Evolutionary conservation across 2,888 invertebrate genomes (phyloP), one percentile per base, ranked within the genome.

Genomic region (Oscheius myriophilus): DNA sequence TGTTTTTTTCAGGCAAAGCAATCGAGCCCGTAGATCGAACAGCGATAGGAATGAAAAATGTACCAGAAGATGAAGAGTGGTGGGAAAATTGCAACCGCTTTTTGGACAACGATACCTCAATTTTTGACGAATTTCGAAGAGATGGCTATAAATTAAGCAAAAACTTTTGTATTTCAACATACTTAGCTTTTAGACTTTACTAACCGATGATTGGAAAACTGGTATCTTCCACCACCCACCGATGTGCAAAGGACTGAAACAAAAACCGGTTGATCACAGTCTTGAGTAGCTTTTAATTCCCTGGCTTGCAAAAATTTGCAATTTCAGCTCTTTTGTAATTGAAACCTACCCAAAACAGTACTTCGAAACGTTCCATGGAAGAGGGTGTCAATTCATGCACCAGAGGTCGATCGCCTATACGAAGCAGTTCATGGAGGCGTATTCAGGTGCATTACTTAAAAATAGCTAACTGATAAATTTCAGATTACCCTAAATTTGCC

Each of bases 201-300:
- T 67, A 42, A 58, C 67, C n/a, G 67, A 67, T 12, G 67, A 67
- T 57, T 67, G 57, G 59, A 51, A 39, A 6, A n/a, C n/a, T 3
- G 67, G 67, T 11, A 58, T 67, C 4, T 59, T 67, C 57, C 57
- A 67, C 23, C 58, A 57, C 57, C 67, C 67, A 12, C 42, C 33
- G 4, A 33, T 45, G 4, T 67, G 67, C 21, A 12, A 14, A 25
- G 67, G 67, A 43, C 58, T 67, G 58, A 16, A 52, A 25, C 18
- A 59, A 11, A 39, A 67, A 33, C 67, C 67, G n/a, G 51, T 58
- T 0, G 58, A 57, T 0, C 67, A 67, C 41, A 58, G 58, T 51
- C 57, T 67, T 57, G 49, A 51, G 67, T 66, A 11, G 26, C 4
- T 21, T 7, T 7, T 9, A 18, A 33, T 33, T 33, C 3, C 33